Evolutionary conservation across 2,888 invertebrate genomes (phyloP), one percentile per base, ranked within the genome.

Genomic region (Strigamia crassipes): DNA sequence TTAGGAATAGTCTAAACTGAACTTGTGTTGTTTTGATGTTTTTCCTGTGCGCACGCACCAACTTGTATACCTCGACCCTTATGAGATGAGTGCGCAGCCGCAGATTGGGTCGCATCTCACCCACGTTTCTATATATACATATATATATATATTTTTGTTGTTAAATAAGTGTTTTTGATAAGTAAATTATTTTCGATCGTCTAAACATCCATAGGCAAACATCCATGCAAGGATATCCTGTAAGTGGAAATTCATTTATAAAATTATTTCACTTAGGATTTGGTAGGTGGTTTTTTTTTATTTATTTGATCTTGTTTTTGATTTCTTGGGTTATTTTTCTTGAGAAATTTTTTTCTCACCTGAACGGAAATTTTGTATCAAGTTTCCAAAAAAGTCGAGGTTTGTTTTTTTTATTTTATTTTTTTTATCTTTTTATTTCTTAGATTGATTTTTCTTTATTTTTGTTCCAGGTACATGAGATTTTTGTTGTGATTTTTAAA

Each of bases 21-120:
- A 61, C 18, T 61, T 18, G 12, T 73, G 27, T 73, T 73, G 73
- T 73, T 73, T 73, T 73, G 73, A n/a, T 56, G 56, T 56, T 56
- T 56, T 56, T 18, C 56, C 12, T 31, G 73, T 73, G 73, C 73
- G 73, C 73, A n/a, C 73, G 73, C 27, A 73, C 31, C 13, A 73
- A 73, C 73, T 73, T 73, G 73, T 73, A 73, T n/a, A 27, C 73
- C 23, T 27, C 73, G 13, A 27, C 73, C 73, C 73, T 73, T 73
- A 27, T 31, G 31, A 73, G 31, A 66, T 66, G 21, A 73, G 27
- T 73, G 73, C 73, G 73, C 73, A 73, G 73, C n/a, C 73, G 73
- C 73, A 73, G 31, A n/a, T 73, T 31, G 15, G 31, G 73, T 31
- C 12, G 73, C 12, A 73, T 15, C 73, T 73, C 73, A 73, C 31